Percentiles rank a stretch among this genome's conserved stretches.
Evolutionary conservation across 2,113 vertebrate genomes (phyloP).

Genomic region (Antechinus stuartii): DNA sequence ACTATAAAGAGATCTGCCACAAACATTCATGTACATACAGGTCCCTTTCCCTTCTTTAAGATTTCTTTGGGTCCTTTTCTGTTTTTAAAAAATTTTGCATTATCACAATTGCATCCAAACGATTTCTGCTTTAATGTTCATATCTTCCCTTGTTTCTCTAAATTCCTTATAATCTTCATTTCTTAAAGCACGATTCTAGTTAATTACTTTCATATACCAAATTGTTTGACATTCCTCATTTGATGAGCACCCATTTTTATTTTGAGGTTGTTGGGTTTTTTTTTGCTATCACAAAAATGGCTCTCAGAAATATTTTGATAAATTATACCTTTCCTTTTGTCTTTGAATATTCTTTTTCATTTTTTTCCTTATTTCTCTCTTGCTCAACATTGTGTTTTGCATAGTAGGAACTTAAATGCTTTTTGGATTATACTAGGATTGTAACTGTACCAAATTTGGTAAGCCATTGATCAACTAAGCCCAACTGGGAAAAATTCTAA

Average conservation of each 20-base stretch:
- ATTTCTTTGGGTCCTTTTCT: background rate
- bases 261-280: background rate
- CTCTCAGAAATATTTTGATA: background rate
- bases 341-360: background rate
- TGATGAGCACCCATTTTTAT: background rate
- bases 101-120: background rate
- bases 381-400: background rate
- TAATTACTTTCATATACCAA: background rate
- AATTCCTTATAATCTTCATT: background rate
- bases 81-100: background rate
- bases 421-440: background rate
- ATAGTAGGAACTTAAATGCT: background rate
- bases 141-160: background rate
- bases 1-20: too few relatives aligned
- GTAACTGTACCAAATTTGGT: background rate
- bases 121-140: background rate
- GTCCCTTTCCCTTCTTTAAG: too few relatives aligned
- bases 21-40: too few relatives aligned
- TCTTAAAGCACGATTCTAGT: background rate
- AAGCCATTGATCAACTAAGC: background rate
- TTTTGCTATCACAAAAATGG: background rate
- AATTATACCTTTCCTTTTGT: background rate
- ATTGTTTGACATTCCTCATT: background rate
- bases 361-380: background rate
- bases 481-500: background rate